Evolutionary conservation across 1,140 invertebrate genomes (phyloP), one percentile per base, ranked within the genome.

Genomic region (Holotrichia oblita): DNA sequence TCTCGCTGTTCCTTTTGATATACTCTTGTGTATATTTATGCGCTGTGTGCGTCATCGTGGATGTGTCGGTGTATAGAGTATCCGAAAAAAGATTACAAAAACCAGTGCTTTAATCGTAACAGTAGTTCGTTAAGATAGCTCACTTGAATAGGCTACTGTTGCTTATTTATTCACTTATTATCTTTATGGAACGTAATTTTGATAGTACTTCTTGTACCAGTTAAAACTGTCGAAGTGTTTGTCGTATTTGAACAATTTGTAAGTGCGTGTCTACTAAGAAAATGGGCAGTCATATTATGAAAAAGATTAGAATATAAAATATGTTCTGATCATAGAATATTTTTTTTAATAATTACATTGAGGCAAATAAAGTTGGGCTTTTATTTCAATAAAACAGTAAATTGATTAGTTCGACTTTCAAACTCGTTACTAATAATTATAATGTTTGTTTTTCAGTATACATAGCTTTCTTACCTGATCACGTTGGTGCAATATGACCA

Each of bases 51-150:
- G 61, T 69, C 61, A 69, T 69, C n/a, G 44, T 10, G 44, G 61
- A 69, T 69, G 27, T 69, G 61, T 27, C 61, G 22, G 61, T 69
- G 61, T 69, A 22, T 27, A 34, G 27, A 22, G 14, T 69, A 24
- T 34, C 20, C 20, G 27, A 69, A 69, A 69, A 69, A 69, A 69
- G 61, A 69, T 69, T 69, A 69, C 61, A 69, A 27, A 34, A 69
- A 69, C 20, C 61, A 69, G 61, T 69, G 61, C 61, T 69, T 10
- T 69, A 69, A 69, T 24, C 27, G 61, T 69, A 69, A 69, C 61
- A 69, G 61, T 69, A 69, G 61, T 69, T 34, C 61, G 61, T 69
- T 69, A 69, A 69, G 61, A 69, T 69, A 69, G 48, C 27, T 69
- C 61, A 12, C 22, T 69, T 9, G 61, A 69, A 69, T 69, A 34